A percentile compares a stretch with the other conserved stretches of the same genome.
Evolutionary conservation across 2,113 vertebrate species (phyloP).

Genomic region (Platysteira castanea): DNA sequence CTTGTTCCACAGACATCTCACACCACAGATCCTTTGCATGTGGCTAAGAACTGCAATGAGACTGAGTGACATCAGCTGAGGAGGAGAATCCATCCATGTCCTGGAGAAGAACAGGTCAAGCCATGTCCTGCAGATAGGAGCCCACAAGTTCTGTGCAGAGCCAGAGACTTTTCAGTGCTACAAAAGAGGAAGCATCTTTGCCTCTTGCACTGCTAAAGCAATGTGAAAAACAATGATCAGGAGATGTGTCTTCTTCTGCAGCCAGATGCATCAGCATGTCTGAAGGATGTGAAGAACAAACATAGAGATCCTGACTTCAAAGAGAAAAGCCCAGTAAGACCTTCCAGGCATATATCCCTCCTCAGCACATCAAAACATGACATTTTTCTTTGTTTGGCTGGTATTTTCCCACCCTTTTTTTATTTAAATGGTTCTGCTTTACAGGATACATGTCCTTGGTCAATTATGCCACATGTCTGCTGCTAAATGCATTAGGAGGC

Average conservation of each 20-base stretch:
- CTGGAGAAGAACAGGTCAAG: background rate
- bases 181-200: background rate
- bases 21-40: accelerated
- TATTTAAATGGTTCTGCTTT: background rate
- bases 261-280: background rate
- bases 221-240: background rate
- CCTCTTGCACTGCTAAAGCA: background rate
- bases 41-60: background rate
- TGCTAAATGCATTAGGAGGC: background rate
- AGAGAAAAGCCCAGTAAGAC: background rate
- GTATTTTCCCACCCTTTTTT: background rate
- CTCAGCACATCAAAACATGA: background rate
- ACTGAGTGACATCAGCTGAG: background rate
- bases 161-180: background rate
- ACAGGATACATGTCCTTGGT: background rate
- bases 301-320: background rate
- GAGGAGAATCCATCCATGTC: background rate
- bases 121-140: accelerated
- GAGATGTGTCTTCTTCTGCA: background rate
- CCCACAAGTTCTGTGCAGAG: background rate
- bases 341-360: background rate
- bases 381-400: background rate
- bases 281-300: background rate
- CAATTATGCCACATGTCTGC: background rate
- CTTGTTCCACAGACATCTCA: background rate